Evolutionary conservation across 2,888 invertebrate genomes (phyloP), one percentile per base, ranked within the genome.

Genomic region (Drosophila merina): DNA sequence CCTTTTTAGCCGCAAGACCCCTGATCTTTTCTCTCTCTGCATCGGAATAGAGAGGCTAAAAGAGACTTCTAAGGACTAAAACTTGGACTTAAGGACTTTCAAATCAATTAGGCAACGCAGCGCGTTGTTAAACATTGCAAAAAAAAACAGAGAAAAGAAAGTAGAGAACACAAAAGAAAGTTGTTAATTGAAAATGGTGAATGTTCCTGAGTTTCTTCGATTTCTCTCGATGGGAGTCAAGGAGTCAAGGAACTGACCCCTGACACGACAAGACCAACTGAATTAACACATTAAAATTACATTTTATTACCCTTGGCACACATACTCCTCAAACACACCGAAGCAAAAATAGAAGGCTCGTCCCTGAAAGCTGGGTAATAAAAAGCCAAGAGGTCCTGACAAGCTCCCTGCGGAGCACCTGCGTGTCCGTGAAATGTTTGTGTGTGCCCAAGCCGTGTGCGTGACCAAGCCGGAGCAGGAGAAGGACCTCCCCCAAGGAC

Each of bases 281-380:
- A 81, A 84, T 84, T 81, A 84, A 84, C 84, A 86, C 86, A 84
- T 84, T 86, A 84, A 84, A 84, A 86, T 84, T 84, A 81, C 77
- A 77, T 81, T 79, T 84, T 84, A 84, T 72, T 76, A 72, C 81
- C 6, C 26, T 12, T 36, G 6, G 6, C 42, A 31, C 42, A 28
- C 56, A 48, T 14, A 33, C 28, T 36, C 20, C 45, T 28, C n/a
- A 48, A 33, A 47, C 64, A 59, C 1, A 1, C 14, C 1, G 14
- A 14, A 14, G 14, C 14, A 14, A 1, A 14, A 62, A 70, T 57
- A 70, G 69, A 74, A 51, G 63, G 54, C 75, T 62, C 62, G 60
- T 57, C 52, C 31, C 44, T 26, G 58, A 44, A 63, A 70, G 85
- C 74, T 81, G 63, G 66, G 78, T 71, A 68, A 82, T 79, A 82